phyloP scores from a whole-genome alignment of 2,888 invertebrate species.

The Clepsis dumicolana region DNA sequence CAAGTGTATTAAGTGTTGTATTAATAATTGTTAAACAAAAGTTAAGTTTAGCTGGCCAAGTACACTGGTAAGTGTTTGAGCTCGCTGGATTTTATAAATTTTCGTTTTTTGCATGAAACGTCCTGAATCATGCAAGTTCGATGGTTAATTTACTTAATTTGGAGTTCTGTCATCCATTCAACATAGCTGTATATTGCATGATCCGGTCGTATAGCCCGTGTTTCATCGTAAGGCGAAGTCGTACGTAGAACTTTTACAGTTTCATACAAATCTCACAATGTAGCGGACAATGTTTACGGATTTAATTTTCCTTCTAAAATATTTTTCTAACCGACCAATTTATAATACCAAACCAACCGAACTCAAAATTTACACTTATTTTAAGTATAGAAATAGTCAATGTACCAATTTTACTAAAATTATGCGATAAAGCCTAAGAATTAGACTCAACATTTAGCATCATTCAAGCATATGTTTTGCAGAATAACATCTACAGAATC shows the following conservation, averaged over 20 bases:
- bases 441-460: no score
- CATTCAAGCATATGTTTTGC: not conserved
- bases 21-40: conserved; percentile 21
- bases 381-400: no score
- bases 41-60: conserved; percentile 34
- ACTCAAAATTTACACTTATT: no score
- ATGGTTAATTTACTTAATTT: conserved; percentile 47
- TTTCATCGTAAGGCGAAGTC: conserved; percentile 39
- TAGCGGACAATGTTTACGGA: not conserved
- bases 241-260: not conserved
- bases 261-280: conserved; percentile 14
- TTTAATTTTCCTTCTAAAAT: not conserved
- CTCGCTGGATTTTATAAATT: conserved; percentile 32
- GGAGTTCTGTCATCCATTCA: conserved; percentile 47
- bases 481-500: not conserved
- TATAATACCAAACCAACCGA: no score
- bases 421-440: no score
- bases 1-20: conserved; percentile 27
- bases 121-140: conserved; percentile 59
- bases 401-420: no score
- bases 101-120: conserved; percentile 62
- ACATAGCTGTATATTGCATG: conserved; percentile 58
- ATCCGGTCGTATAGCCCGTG: conserved; percentile 60
- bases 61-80: conserved; percentile 45
- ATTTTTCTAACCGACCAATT: no score